Base-by-base conservation (phyloP, 2,797 vertebrate genomes). In the Gymnoscopelus microlampas region DNA sequence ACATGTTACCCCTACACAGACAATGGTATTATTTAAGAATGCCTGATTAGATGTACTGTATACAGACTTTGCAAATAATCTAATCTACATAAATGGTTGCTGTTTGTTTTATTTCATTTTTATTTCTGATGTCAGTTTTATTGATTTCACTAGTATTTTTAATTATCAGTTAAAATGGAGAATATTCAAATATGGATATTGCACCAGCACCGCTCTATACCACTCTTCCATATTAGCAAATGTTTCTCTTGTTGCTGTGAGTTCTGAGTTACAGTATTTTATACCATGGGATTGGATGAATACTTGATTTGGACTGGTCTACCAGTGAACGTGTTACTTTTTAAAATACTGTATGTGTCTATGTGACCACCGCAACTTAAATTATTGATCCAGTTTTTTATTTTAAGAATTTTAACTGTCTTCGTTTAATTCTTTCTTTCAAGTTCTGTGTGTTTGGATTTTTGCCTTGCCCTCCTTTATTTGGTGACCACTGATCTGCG, bases 41-140 rank as follows among this genome's bases (percentile, higher is more conserved):
- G 51, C 24, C 54, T 72, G 32, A 44, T 32, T 50, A 67, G 12
- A 73, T 76, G 51, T 23, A 56, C 32, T 26, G 62, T 6, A 55
- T 65, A 50, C 66, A 72, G 55, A 73, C 44, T 65, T 60, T 75
- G 44, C 19, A 32, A 15, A 29, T 35, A 48, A 35, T 56, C 66
- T 50, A 60, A 44, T 59, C 56, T 68, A 70, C 5, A 14, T 8
- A 32, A 44, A 50, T 63, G 51, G 59, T 73, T 63, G 55, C 24
- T n/a, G 54, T 61, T 70, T 77, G 26, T 69, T 68, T 23, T 2
- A 7, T 74, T 72, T 59, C 44, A 2, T 63, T 53, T 29, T 11
- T 51, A 78, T 70, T 81, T 53, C 55, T 67, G 24, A 55, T 75
- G 74, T 78, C 9, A 53, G 32, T 80, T 81, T 44, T 66, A 74